Percentiles rank a stretch among this genome's conserved stretches.
phyloP scores from a whole-genome alignment of 2,888 invertebrate species.

The Macropis europaea region DNA sequence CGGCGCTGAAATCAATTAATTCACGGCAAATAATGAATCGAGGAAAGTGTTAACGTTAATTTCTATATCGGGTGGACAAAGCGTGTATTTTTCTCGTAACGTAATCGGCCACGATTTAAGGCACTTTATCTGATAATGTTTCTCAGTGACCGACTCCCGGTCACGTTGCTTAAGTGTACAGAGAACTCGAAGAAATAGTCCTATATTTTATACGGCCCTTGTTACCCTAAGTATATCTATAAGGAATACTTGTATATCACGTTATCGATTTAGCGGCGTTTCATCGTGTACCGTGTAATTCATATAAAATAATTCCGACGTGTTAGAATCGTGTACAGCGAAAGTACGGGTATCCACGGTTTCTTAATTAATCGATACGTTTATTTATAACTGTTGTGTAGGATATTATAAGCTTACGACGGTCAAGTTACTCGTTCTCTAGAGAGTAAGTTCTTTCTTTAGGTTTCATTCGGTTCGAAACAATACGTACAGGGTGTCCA shows the following conservation, averaged over 20 bases:
- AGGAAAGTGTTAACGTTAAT: slow-evolving; percentile 6
- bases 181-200: slow-evolving; percentile 10
- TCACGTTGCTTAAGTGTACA: no score
- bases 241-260: slow-evolving; percentile 1
- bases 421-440: background rate
- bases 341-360: background rate
- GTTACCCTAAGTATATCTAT: slow-evolving; percentile 9
- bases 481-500: no score
- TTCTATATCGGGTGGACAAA: background rate
- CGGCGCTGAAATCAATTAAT: background rate
- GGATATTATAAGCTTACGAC: background rate
- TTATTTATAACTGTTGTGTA: slow-evolving; percentile 13
- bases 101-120: background rate
- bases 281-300: background rate
- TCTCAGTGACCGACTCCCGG: no score
- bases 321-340: background rate
- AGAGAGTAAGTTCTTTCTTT: background rate
- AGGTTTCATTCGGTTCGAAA: background rate
- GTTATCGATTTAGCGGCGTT: no score
- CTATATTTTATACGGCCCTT: slow-evolving; percentile 30
- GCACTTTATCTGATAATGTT: no score
- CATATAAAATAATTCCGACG: background rate
- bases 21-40: slow-evolving; percentile 7
- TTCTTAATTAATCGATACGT: slow-evolving; percentile 1
- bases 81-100: background rate